Base-by-base conservation (phyloP, 1,140 invertebrate species). In the Euglossa dilemma region DNA sequence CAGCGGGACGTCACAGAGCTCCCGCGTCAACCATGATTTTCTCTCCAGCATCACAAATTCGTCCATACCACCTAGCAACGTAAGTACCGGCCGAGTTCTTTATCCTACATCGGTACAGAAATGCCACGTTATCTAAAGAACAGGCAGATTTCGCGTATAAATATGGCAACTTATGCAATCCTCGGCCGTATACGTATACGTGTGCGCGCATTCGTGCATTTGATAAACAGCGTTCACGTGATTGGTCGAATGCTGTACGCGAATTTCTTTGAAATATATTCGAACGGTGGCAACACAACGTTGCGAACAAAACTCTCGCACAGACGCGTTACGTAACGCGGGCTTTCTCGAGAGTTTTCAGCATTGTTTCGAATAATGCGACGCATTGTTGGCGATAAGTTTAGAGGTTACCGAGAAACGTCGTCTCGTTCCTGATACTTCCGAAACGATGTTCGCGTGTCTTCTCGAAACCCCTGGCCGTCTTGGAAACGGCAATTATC, bases 11-110 rank as follows among this genome's bases (percentile, higher is more conserved):
- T 94, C 93, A 74, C 93, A 94, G 85, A 93, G 93, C 81, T 94
- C 93, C 20, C 90, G 92, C 85, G 92, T 93, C 89, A 94, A 92
- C 92, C 92, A 93, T 92, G 93, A 94, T 91, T 93, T 93, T 93
- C 90, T 93, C 69, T 91, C 92, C 79, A 93, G 89, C 88, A 91
- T 93, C 78, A 87, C 90, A 20, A 92, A 88, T 79, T 89, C 92
- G 6, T 81, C 90, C 43, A 89, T 90, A 54, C 83, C 89, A 28
- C 88, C 91, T 20, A 93, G 87, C 86, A 92, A 92, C 81, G 93
- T 94, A 70, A 93, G 93, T 92, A 90, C 64, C n/a, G 36, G 45
- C 11, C 25, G 18, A 50, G 25, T 47, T 18, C 45, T 45, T 14
- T 56, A 36, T 50, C n/a, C 20, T 69, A 54, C 12, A 18, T n/a